Evolutionary conservation across 2,797 vertebrate species (phyloP).

Genomic region (Linurgus olivaceus): DNA sequence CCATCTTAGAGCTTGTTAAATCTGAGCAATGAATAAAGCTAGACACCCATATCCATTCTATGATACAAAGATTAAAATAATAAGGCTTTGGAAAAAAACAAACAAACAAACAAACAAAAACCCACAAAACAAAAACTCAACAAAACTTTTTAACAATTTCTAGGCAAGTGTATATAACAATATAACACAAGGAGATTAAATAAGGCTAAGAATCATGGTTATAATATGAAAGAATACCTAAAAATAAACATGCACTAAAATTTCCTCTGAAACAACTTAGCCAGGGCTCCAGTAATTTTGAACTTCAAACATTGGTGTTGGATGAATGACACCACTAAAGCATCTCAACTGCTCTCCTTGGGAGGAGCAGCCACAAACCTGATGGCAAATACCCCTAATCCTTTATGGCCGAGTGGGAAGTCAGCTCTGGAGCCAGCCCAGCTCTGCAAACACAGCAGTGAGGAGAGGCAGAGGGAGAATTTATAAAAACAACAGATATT

Average conservation of each 20-base stretch:
- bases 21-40: not conserved
- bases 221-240: not conserved
- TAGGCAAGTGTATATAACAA: not conserved
- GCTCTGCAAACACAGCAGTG: not conserved
- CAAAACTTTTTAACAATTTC: not conserved
- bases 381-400: not conserved
- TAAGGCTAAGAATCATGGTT: not conserved
- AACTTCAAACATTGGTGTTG: not conserved
- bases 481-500: not conserved
- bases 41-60: not conserved
- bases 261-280: not conserved
- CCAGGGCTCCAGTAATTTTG: not conserved
- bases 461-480: not conserved
- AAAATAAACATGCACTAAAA: not conserved
- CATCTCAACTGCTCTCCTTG: not conserved
- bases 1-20: not conserved
- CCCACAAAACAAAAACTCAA: not conserved
- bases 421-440: not conserved
- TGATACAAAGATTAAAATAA: not conserved
- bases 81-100: not conserved
- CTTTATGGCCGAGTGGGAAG: rapidly evolving
- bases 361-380: not conserved
- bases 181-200: not conserved
- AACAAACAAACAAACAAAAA: too few species aligned
- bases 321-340: not conserved